Percentiles rank a stretch among this genome's conserved stretches.
Conservation (phyloP, 2,797 vertebrate genomes). For the Enteromius radiatus region DNA sequence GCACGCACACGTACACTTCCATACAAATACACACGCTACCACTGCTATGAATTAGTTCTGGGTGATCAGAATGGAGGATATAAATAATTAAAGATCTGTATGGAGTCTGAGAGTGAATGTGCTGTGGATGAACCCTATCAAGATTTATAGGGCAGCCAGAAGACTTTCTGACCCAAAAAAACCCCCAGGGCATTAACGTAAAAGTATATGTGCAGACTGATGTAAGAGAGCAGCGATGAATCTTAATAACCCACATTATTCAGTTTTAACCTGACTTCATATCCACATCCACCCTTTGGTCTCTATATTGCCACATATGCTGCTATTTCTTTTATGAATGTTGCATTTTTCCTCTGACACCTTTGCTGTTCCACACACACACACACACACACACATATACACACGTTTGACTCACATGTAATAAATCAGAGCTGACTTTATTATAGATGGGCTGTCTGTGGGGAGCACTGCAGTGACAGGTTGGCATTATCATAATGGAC, state of each 20-base stretch:
- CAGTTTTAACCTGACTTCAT: not conserved
- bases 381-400: not conserved
- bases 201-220: conserved; percentile 7
- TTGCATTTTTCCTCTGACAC: conserved; percentile 27
- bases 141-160: conserved; percentile 48
- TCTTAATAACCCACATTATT: conserved; percentile 40
- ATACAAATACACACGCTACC: not conserved
- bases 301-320: conserved; percentile 18
- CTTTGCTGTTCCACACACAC: not conserved
- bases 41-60: conserved; percentile 20
- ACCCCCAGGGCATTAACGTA: conserved; percentile 5
- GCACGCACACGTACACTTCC: not conserved
- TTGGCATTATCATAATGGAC: conserved; percentile 48
- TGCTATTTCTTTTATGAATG: not conserved
- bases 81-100: conserved; percentile 56
- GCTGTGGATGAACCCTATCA: conserved; percentile 24
- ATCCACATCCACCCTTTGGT: conserved; percentile 2
- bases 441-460: conserved; percentile 20
- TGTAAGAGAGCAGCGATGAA: conserved; percentile 5
- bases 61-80: conserved; percentile 36
- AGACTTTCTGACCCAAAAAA: conserved; percentile 34
- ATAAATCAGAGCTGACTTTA: conserved; percentile 45
- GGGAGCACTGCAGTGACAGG: conserved; percentile 33
- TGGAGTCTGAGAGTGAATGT: conserved; percentile 29
- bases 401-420: conserved; percentile 13